These are phyloP conservation scores for Bombus impatiens DNA, from an alignment of 1,140 invertebrate genomes.

Conservation along the genomic window DNA sequence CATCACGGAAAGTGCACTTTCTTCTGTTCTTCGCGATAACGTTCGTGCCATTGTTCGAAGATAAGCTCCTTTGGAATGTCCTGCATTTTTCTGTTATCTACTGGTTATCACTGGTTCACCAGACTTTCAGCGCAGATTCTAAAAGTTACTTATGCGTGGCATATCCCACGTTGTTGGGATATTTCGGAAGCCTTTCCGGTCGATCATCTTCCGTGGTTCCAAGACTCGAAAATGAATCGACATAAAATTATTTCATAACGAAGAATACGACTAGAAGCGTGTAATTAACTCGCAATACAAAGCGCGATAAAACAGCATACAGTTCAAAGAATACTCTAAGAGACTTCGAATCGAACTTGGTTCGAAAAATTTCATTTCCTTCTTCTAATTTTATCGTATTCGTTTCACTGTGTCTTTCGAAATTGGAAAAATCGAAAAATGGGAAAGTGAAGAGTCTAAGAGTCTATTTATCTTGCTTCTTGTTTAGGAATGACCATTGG, in stretches of 20 bases:
- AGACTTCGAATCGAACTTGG: too few species aligned
- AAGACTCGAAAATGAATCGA: too few species aligned
- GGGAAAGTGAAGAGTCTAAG: too few species aligned
- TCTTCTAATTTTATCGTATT: background rate
- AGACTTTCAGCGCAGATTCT: background rate
- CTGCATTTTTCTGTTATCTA: conserved; percentile 49
- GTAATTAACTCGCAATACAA: background rate
- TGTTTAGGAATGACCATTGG: too few species aligned
- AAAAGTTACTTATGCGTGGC: conserved; percentile 21
- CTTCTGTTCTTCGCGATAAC: conserved; percentile 32
- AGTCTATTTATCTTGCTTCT: background rate
- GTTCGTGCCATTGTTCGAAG: conserved; percentile 11
- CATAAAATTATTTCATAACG: background rate
- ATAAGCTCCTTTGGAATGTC: conserved; percentile 30
- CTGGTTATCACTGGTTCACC: conserved; percentile 29
- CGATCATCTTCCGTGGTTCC: background rate
- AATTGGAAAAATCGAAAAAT: background rate
- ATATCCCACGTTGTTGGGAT: conserved; percentile 21
- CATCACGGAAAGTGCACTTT: background rate
- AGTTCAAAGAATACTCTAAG: too few species aligned
- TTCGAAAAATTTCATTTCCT: background rate
- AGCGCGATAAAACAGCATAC: too few species aligned
- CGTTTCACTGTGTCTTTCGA: background rate
- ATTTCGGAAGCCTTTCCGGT: conserved; percentile 22
- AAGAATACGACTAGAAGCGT: background rate